phyloP scores from a whole-genome alignment of 1,140 invertebrate species.

The Rhopalosiphum padi region DNA sequence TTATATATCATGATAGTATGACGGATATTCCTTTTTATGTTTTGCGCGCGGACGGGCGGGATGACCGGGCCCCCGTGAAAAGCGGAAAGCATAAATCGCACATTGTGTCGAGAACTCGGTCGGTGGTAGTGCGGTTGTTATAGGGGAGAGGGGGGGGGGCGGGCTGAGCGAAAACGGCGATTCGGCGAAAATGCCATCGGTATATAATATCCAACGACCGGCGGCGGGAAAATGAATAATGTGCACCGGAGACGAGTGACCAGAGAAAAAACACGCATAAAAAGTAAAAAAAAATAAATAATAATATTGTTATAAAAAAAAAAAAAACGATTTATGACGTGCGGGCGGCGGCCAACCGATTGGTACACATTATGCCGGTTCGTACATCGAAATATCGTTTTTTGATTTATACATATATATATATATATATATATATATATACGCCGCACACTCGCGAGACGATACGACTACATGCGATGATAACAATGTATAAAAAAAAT shows the following conservation, averaged over 20 bases:
- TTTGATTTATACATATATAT: neutral
- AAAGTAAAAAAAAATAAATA: neutral
- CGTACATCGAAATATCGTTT: neutral
- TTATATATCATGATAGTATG: neutral
- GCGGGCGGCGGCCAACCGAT: neutral
- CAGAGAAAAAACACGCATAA: neutral
- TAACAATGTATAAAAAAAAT: too few species aligned
- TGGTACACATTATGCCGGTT: neutral
- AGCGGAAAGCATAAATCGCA: conserved; percentile 46
- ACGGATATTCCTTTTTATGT: conserved; percentile 43
- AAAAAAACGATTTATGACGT: neutral
- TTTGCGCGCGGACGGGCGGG: neutral
- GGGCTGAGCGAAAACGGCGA: neutral
- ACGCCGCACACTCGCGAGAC: neutral
- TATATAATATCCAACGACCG: neutral
- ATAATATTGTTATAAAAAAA: neutral
- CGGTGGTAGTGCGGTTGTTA: neutral
- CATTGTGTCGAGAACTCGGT: neutral
- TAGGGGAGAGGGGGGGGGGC: neutral
- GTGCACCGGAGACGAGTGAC: conserved; percentile 1
- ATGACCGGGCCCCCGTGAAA: conserved; percentile 1
- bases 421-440: neutral
- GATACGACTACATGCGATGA: neutral
- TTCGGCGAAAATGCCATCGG: conserved; percentile 20
- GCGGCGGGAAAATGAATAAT: conserved; percentile 8